These are phyloP conservation scores for Rhabditoides inermis DNA, from an alignment of 2,888 invertebrate species.

Conservation along the genomic window DNA sequence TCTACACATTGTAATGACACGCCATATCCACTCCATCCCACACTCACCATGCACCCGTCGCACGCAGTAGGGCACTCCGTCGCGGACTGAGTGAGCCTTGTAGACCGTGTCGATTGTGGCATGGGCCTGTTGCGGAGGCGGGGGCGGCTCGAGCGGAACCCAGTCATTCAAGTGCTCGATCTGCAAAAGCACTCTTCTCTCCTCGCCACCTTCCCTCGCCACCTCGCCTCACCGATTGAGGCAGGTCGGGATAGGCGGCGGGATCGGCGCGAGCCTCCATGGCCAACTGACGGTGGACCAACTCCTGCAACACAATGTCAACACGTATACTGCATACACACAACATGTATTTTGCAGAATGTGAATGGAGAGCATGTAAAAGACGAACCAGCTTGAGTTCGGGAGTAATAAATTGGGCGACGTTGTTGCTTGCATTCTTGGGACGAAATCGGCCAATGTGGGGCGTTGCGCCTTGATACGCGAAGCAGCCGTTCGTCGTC, in stretches of 20 bases:
- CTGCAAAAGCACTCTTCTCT: not conserved
- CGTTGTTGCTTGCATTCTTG: constrained; percentile 21
- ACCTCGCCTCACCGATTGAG: constrained; percentile 21
- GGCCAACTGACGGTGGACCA: constrained; percentile 31
- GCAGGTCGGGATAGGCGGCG: constrained; percentile 20
- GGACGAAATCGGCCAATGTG: constrained; percentile 29
- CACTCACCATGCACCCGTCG: constrained; percentile 30
- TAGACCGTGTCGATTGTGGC: constrained; percentile 10
- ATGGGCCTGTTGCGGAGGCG: constrained; percentile 11
- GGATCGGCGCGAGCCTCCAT: constrained; percentile 25
- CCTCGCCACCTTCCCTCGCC: too few species aligned
- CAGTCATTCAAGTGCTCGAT: constrained; percentile 25
- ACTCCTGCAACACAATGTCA: constrained; percentile 29
- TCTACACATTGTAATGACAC: too few species aligned
- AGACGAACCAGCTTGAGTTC: constrained; percentile 22
- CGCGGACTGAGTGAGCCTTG: constrained; percentile 26
- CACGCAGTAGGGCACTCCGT: constrained; percentile 31
- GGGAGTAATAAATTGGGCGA: constrained; percentile 27
- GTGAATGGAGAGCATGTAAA: too few species aligned
- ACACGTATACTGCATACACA: too few species aligned
- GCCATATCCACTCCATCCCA: too few species aligned
- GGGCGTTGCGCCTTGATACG: constrained; percentile 19
- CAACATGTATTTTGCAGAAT: too few species aligned
- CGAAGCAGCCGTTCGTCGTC: constrained; percentile 16
- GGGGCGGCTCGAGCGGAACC: constrained; percentile 24